Base-by-base conservation (phyloP, 92 coral and sea anemone genomes). In the Nematostella vectensis region DNA sequence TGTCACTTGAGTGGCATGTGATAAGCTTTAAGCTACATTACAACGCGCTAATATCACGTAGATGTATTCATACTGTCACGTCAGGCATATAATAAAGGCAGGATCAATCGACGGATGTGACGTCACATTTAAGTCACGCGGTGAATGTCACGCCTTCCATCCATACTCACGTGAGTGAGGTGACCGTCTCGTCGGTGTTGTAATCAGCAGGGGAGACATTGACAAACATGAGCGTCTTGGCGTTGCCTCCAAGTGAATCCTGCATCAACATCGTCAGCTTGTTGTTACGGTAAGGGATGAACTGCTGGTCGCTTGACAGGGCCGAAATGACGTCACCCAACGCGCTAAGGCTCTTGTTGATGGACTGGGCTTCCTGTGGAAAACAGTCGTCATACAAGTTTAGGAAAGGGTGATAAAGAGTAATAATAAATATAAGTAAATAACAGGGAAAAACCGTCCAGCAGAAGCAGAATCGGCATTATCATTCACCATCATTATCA, bases 181-280 rank as follows among this genome's bases (percentile, higher is more conserved):
- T 93, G 16, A 93, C 85, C 2, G 99, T 93, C 49, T 93, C 99
- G 61, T 93, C 99, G 11, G 89, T 74, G 63, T 93, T 93, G 66
- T 93, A 93, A 59, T 93, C 99, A n/a, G 99, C 99, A 0, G 99
- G 99, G 0, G 99, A 93, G 31, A 93, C 86, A 72, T 93, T 93
- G 21, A 93, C 99, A 65, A 93, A 93, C 99, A 93, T 93, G 50
- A 93, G 96, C 0, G 99, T 93, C 61, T 93, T 93, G 29, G 99
- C 99, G 58, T 93, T 93, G 66, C 99, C 99, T 55, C 99, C 99
- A 17, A 93, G 80, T 27, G 99, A 93, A 39, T 93, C 99, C 65
- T 93, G 99, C 99, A 93, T 93, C 45, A 93, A 52, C 88, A 93
- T 60, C 9, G 99, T 93, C 11, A 93, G 69, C 47, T 93, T 93